These are phyloP conservation scores for Danaus plexippus DNA, from an alignment of 1,140 invertebrate species.

Conservation along the genomic window DNA sequence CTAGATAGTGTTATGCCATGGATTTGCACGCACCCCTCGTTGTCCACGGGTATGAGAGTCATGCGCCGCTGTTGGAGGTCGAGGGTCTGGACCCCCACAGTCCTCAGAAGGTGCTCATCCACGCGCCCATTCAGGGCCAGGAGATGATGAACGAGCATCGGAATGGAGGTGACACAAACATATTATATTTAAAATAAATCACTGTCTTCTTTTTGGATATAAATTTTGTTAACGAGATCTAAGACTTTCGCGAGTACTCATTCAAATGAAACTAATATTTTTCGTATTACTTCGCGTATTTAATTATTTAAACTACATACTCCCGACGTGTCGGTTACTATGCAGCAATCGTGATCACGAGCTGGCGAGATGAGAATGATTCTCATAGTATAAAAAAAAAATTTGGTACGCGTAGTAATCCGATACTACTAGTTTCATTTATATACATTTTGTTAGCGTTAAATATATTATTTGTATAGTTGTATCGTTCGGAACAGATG, in stretches of 20 bases:
- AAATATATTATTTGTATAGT: slow-evolving; percentile 15
- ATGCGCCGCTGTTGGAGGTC: slow-evolving; percentile 59
- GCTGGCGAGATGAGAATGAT: too few relatives aligned
- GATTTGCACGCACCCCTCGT: slow-evolving; percentile 61
- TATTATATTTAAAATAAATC: neutral
- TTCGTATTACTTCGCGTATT: too few relatives aligned
- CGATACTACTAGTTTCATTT: neutral
- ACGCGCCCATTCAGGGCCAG: slow-evolving; percentile 56
- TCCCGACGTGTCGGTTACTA: too few relatives aligned
- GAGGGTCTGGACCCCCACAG: slow-evolving; percentile 36
- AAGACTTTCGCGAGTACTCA: too few relatives aligned
- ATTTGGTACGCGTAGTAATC: too few relatives aligned
- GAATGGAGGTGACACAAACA: slow-evolving; percentile 52
- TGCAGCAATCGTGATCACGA: too few relatives aligned
- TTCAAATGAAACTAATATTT: too few relatives aligned
- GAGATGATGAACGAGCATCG: slow-evolving; percentile 58
- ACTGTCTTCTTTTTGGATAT: too few relatives aligned
- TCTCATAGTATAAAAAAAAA: too few relatives aligned
- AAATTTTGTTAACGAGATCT: too few relatives aligned
- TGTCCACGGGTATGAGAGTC: slow-evolving; percentile 59
- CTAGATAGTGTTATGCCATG: slow-evolving; percentile 24
- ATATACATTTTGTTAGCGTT: slow-evolving; percentile 1
- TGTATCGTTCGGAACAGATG: slow-evolving; percentile 54
- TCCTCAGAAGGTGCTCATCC: slow-evolving; percentile 61
- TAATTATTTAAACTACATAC: too few relatives aligned